Percentiles rank a stretch among this genome's conserved stretches.
phyloP scores from a whole-genome alignment of 2,797 vertebrate genomes.

The Peromyscus nudipes region DNA sequence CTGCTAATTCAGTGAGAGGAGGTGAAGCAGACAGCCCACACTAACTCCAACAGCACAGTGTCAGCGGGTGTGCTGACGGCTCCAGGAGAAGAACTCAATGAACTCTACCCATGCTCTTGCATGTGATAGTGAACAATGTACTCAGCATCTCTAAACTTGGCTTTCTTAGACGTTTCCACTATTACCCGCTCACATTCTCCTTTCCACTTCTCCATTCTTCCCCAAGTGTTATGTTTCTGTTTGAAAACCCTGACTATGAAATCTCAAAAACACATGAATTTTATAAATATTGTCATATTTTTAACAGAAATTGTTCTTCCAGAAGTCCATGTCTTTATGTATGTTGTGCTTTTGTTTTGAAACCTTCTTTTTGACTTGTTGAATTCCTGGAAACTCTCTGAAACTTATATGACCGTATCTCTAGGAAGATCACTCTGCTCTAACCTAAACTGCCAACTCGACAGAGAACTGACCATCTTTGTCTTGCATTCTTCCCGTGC shows the following conservation, averaged over 20 bases:
- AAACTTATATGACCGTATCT: background rate
- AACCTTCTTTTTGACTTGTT: background rate
- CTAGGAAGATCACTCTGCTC: background rate
- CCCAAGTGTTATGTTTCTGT: background rate
- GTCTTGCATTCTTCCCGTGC: background rate
- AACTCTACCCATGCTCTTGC: background rate
- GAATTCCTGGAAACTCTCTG: background rate
- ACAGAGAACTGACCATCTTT: background rate
- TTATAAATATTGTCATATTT: constrained; percentile 47
- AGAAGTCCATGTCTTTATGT: background rate
- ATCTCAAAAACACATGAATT: background rate
- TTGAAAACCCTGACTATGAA: background rate
- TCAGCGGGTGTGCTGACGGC: background rate
- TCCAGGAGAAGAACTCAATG: background rate
- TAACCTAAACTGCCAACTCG: background rate
- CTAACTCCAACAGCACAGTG: background rate
- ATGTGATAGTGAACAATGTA: background rate
- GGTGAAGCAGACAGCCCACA: background rate
- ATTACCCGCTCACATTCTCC: background rate
- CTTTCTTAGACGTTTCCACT: background rate
- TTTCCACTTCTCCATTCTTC: background rate
- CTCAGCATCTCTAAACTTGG: background rate
- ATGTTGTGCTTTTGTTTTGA: background rate
- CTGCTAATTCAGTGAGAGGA: background rate
- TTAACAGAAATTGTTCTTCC: background rate